Base-by-base conservation (phyloP, 2,888 invertebrate genomes). In the Sacculina carcini region DNA sequence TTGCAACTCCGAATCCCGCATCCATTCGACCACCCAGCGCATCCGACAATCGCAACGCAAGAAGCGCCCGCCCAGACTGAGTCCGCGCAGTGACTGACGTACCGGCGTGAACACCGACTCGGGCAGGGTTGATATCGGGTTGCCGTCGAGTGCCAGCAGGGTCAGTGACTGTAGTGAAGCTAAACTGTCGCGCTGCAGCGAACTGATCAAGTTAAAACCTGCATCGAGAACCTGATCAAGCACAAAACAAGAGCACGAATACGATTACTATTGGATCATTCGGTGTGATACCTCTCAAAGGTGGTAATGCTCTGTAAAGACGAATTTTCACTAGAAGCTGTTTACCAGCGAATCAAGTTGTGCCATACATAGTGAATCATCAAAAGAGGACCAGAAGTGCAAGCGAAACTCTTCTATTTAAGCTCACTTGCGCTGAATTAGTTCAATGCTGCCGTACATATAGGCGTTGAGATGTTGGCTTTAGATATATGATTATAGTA, bases 1-100 rank as follows among this genome's bases (percentile, higher is more conserved):
- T 72, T 89, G 87, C 38, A 89, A 70, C 63, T 87, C 86, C 14
- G 78, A 78, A 56, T 77, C 78, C 50, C 78, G 73, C 58, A 87
- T 85, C 89, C 87, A 89, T 62, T 86, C 78, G 54, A 82, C 77
- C 53, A 87, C 79, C 89, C 89, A 89, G 9, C 77, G 73, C 47
- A 89, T 66, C 53, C 78, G 76, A 64, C 89, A 89, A 63, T 89
- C 87, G 62, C 89, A 89, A 58, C 79, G 79, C 29, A 89, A 69
- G 63, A 84, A 85, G 55, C 85, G 71, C 5, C 89, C 87, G 9
- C 89, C 89, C 12, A 89, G 68, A 60, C 86, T 86, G 12, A 89
- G 68, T 0, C 87, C 87, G 31, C 86, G 71, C 29, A 89, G 70
- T 0, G 85, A 83, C 57, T 75, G 74, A 64, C 86, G 86, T 38